phyloP scores from a whole-genome alignment of 2,797 vertebrate genomes.

The Protosalanx chinensis region DNA sequence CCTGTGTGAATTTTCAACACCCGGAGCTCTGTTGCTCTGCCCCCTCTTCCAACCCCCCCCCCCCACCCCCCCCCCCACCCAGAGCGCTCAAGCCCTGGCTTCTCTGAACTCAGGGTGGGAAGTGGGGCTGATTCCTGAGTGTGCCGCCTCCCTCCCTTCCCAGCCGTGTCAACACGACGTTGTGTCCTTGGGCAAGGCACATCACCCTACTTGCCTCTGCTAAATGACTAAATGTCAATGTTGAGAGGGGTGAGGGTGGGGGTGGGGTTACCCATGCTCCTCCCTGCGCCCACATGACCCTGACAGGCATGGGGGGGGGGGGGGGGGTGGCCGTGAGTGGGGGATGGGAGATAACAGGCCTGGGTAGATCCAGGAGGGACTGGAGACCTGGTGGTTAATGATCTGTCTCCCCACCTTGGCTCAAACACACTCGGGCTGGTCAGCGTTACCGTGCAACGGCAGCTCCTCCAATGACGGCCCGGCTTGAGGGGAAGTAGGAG shows the following conservation, averaged over 20 bases:
- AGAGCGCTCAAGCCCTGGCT: not conserved
- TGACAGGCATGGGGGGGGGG: constrained; percentile 39
- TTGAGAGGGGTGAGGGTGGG: not conserved
- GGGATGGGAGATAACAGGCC: constrained; percentile 51
- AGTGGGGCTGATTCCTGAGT: constrained; percentile 42
- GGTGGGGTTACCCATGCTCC: not conserved
- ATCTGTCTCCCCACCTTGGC: constrained; percentile 27
- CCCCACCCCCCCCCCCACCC: constrained; percentile 20
- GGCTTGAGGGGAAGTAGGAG: not conserved
- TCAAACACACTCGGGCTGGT: not conserved
- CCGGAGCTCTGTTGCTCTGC: not conserved
- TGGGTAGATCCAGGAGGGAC: constrained; percentile 10
- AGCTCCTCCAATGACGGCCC: not conserved
- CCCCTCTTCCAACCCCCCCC: not conserved
- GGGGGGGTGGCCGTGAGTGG: constrained; percentile 34
- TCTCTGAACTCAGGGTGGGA: constrained; percentile 43
- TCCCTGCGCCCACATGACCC: constrained; percentile 27
- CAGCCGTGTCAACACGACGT: not conserved
- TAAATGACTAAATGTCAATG: too few species aligned
- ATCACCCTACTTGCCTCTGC: too few species aligned
- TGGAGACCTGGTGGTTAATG: constrained; percentile 43
- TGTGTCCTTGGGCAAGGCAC: too few species aligned
- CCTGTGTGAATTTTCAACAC: constrained; percentile 6
- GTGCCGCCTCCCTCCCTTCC: constrained; percentile 20
- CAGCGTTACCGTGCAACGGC: constrained; percentile 13